phyloP scores from a whole-genome alignment of 2,888 invertebrate species.

The Xestia c-nigrum region DNA sequence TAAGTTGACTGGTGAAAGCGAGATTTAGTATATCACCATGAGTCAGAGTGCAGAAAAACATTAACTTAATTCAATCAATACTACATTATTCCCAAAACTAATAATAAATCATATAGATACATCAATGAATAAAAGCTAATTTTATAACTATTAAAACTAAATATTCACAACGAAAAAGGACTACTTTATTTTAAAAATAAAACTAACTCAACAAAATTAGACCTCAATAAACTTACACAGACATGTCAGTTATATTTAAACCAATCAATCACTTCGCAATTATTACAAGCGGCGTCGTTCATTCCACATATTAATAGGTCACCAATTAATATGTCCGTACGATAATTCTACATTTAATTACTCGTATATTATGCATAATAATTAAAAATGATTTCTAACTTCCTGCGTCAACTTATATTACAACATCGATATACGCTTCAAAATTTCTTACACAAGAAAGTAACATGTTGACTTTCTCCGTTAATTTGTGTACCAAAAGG shows the following conservation, averaged over 20 bases:
- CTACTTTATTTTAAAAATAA: too few species aligned
- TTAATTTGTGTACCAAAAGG: constrained; percentile 59
- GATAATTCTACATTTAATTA: constrained; percentile 7
- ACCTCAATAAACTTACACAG: not conserved
- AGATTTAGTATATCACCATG: too few species aligned
- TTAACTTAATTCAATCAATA: not conserved
- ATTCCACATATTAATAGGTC: constrained; percentile 9
- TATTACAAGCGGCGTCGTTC: not conserved
- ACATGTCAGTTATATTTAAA: not conserved
- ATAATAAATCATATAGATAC: not conserved
- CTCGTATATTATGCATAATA: not conserved
- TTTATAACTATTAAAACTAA: not conserved
- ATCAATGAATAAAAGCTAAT: too few species aligned
- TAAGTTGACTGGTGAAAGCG: not conserved
- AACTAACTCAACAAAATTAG: not conserved
- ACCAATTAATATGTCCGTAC: constrained; percentile 15
- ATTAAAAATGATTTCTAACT: constrained; percentile 1
- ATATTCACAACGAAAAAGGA: not conserved
- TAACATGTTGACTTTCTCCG: constrained; percentile 33
- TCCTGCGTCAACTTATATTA: constrained; percentile 3
- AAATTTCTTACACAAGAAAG: constrained; percentile 28
- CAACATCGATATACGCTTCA: constrained; percentile 2
- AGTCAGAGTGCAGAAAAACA: not conserved
- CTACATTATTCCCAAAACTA: not conserved
- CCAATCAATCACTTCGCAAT: constrained; percentile 6